Conservation (phyloP, 2,888 invertebrate species). For the Himalopsyche anomala region DNA sequence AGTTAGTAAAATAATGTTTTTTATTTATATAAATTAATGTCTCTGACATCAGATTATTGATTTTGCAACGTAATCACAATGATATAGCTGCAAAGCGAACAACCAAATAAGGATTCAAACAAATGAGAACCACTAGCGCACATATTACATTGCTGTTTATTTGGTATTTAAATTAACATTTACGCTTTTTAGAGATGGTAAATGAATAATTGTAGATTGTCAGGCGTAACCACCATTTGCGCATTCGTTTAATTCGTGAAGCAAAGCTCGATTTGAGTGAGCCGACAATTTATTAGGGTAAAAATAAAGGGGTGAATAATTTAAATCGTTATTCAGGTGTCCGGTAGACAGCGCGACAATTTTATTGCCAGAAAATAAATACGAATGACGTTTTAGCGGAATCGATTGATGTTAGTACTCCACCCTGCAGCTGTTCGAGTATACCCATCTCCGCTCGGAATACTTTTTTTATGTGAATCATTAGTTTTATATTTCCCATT, state of each 20-base stretch:
- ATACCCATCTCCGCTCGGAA: background rate
- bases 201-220: slow-evolving; percentile 34
- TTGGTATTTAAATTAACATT: background rate
- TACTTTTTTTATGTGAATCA: background rate
- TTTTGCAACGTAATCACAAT: too few relatives aligned
- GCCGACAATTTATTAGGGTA: slow-evolving; percentile 63
- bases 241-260: slow-evolving; percentile 63
- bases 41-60: too few relatives aligned
- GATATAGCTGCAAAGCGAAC: too few relatives aligned
- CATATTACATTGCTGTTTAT: background rate
- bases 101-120: too few relatives aligned
- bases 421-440: background rate
- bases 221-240: slow-evolving; percentile 20
- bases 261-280: slow-evolving; percentile 56
- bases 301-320: slow-evolving; percentile 65
- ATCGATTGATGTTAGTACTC: slow-evolving; percentile 21
- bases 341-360: slow-evolving; percentile 58
- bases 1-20: too few relatives aligned
- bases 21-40: too few relatives aligned
- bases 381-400: slow-evolving; percentile 49
- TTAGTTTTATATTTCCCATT: background rate
- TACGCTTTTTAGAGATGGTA: slow-evolving; percentile 11
- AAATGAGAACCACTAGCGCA: too few relatives aligned
- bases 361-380: slow-evolving; percentile 59
- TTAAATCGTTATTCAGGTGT: slow-evolving; percentile 60